phyloP scores from a whole-genome alignment of 1,140 invertebrate species.

The Pseudomyrmex gracilis region DNA sequence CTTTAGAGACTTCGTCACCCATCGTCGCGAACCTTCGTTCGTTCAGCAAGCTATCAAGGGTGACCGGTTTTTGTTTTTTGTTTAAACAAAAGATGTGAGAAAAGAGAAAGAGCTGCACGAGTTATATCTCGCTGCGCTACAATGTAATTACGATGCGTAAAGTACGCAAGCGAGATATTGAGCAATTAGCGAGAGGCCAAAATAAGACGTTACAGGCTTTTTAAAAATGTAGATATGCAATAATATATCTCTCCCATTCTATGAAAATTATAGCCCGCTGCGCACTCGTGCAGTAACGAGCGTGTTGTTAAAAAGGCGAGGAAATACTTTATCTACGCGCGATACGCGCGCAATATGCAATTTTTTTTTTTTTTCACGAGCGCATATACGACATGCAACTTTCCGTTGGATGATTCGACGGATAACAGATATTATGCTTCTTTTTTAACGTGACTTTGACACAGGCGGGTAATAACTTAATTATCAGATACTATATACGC shows the following conservation, averaged over 20 bases:
- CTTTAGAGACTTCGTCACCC: conserved; percentile 36
- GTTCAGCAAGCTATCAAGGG: conserved; percentile 14
- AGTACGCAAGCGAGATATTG: conserved; percentile 32
- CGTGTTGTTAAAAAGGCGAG: conserved; percentile 68
- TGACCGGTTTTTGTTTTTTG: background rate
- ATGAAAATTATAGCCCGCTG: conserved; percentile 64
- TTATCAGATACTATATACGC: background rate
- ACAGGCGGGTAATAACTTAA: background rate
- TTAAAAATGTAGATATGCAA: conserved; percentile 70
- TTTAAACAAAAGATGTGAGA: conserved; percentile 25
- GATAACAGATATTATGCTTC: conserved; percentile 39
- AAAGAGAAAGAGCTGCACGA: conserved; percentile 23
- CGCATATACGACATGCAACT: conserved; percentile 56
- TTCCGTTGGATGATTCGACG: conserved; percentile 57
- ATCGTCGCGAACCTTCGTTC: background rate
- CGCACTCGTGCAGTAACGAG: conserved; percentile 64
- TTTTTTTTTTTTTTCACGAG: conserved; percentile 55
- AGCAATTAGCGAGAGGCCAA: conserved; percentile 43
- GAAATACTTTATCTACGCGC: conserved; percentile 72
- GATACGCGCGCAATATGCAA: conserved; percentile 63
- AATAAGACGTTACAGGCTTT: conserved; percentile 60
- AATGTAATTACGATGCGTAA: conserved; percentile 51
- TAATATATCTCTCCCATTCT: conserved; percentile 49
- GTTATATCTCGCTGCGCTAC: conserved; percentile 42
- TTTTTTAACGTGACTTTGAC: conserved; percentile 35